These are phyloP conservation scores for Saguinus midas DNA, from an alignment of 2,113 vertebrate species.

Conservation along the genomic window DNA sequence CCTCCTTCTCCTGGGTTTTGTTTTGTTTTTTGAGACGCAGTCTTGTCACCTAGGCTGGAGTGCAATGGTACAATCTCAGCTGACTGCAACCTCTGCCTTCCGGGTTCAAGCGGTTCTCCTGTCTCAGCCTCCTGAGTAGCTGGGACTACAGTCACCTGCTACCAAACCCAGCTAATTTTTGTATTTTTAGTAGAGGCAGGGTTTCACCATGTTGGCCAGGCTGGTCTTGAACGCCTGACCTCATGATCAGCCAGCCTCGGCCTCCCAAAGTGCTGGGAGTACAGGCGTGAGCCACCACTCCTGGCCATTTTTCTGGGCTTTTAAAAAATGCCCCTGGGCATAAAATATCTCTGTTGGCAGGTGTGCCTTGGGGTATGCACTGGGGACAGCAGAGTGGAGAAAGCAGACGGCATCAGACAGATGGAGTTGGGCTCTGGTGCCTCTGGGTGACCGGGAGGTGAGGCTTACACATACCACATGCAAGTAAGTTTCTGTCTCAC, in stretches of 20 bases:
- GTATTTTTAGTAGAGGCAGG: too few relatives aligned
- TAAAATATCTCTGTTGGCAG: neutral
- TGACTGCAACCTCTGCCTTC: too few relatives aligned
- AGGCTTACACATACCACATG: neutral
- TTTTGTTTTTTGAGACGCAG: neutral
- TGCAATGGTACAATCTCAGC: too few relatives aligned
- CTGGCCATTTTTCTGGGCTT: neutral
- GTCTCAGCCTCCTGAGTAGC: too few relatives aligned
- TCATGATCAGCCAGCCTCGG: neutral
- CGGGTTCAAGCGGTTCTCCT: too few relatives aligned
- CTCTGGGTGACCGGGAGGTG: neutral
- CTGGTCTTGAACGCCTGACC: neutral
- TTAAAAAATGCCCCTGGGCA: neutral
- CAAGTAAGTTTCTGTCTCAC: neutral
- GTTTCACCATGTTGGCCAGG: too few relatives aligned
- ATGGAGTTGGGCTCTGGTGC: neutral
- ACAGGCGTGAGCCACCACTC: too few relatives aligned
- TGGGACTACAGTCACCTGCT: too few relatives aligned
- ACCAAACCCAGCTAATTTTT: too few relatives aligned
- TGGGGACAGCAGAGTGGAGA: neutral
- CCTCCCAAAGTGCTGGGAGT: too few relatives aligned
- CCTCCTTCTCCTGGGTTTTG: neutral
- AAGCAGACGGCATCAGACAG: neutral
- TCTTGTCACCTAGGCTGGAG: too few relatives aligned
- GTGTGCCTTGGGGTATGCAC: neutral